Evolutionary conservation across 2,113 vertebrate genomes (phyloP).

Genomic region (Amphiprion ocellaris): DNA sequence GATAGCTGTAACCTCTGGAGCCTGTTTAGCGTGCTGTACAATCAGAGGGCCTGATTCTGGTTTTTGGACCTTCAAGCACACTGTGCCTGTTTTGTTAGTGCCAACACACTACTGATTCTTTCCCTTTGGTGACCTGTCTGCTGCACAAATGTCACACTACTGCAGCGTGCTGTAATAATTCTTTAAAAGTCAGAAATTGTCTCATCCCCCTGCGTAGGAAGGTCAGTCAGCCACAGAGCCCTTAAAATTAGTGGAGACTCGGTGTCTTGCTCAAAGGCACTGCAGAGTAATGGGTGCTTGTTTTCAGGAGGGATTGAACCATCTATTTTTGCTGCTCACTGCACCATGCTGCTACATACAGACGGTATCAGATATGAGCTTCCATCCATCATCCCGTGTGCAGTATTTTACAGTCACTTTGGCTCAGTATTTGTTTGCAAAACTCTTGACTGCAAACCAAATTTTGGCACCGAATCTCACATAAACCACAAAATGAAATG

Average conservation of each 20-base stretch:
- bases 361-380: background rate
- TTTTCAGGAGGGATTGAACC: background rate
- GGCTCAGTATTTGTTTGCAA: conserved; percentile 36
- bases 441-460: background rate
- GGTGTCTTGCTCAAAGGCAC: conserved; percentile 18
- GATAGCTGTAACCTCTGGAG: conserved; percentile 50
- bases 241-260: background rate
- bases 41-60: conserved; percentile 75
- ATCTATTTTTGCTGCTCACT: background rate
- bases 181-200: background rate
- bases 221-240: conserved; percentile 14
- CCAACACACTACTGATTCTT: conserved; percentile 48
- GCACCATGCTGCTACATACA: background rate
- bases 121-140: conserved; percentile 8
- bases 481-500: background rate
- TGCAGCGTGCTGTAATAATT: background rate
- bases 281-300: conserved; percentile 8
- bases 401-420: conserved; percentile 38
- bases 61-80: conserved; percentile 70
- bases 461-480: background rate
- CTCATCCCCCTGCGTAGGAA: background rate
- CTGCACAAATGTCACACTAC: conserved; percentile 1
- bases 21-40: conserved; percentile 78
- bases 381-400: conserved; percentile 1
- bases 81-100: conserved; percentile 74